Evolutionary conservation across 2,888 invertebrate species (phyloP), one percentile per base, ranked within the genome.

Genomic region (Hirtodrosophila cameraria): DNA sequence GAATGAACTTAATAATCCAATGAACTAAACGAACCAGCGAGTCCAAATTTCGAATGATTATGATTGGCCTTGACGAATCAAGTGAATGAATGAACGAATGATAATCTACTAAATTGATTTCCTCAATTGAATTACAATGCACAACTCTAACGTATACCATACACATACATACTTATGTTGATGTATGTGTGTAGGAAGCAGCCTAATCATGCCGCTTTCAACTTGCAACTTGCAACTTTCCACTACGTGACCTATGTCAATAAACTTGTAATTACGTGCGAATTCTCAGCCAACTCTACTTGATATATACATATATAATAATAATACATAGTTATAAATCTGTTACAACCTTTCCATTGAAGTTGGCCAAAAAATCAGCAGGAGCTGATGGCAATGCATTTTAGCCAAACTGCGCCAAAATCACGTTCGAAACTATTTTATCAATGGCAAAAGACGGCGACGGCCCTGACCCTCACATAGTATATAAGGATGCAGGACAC

Each of bases 371-470:
- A 59, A 50, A 66, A 50, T 42, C 80, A 81, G 80, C 80, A 86
- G 86, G 80, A 81, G 80, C 36, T 41, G 66, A 46, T n/a, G n/a
- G n/a, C n/a, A 50, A 60, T 55, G 55, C 35, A 71, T 75, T 80
- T 84, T 61, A 16, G 81, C 60, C 62, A 80, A 85, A 88, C 74
- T 75, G 75, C 75, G 85, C 76, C 75, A 87, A 88, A 87, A 88
- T 89, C 89, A 88, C 88, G 89, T 88, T 82, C 88, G 63, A 62
- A 75, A 86, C 80, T 70, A 81, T 81, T 83, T 77, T 77, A 74
- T 88, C 87, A 88, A 88, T 88, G 75, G 60, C 36, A 45, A 62
- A n/a, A 57, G 70, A 55, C 33, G 59, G 38, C 31, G 41, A 35
- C 27, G 30, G 15, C 27, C 46, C 38, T 42, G 49, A 48, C 31